These are phyloP conservation scores for Nebria brevicollis DNA, from an alignment of 2,888 invertebrate genomes.

Conservation along the genomic window DNA sequence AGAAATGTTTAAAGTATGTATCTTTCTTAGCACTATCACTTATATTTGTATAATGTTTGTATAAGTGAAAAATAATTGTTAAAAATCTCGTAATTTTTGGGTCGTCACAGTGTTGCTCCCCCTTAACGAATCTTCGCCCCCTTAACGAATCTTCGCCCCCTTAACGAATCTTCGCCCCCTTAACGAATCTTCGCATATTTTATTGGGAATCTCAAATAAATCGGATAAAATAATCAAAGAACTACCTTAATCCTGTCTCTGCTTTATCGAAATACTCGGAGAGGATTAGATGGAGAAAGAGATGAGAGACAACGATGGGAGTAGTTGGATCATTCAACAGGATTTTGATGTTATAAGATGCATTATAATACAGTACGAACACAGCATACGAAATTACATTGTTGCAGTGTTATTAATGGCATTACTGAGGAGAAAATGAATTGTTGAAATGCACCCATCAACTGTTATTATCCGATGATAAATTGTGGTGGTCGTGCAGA, in stretches of 20 bases:
- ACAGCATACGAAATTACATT: slow-evolving; percentile 13
- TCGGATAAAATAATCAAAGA: background rate
- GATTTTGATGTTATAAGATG: slow-evolving; percentile 12
- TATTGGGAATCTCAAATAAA: too few relatives aligned
- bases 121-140: too few relatives aligned
- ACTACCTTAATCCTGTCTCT: background rate
- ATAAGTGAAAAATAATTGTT: too few relatives aligned
- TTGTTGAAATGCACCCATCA: slow-evolving; percentile 1
- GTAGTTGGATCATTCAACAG: background rate
- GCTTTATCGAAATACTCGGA: background rate
- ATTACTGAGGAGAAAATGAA: slow-evolving; percentile 6
- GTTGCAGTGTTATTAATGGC: slow-evolving; percentile 5
- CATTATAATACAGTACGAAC: slow-evolving; percentile 24
- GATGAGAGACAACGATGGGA: background rate
- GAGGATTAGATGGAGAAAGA: background rate
- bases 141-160: too few relatives aligned
- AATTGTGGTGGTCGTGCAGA: background rate
- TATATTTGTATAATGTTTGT: too few relatives aligned
- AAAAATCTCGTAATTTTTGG: too few relatives aligned
- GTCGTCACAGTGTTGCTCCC: too few relatives aligned
- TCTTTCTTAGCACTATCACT: too few relatives aligned
- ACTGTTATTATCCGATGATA: slow-evolving; percentile 15
- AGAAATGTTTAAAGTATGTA: too few relatives aligned
- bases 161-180: too few relatives aligned
- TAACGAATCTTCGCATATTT: too few relatives aligned